phyloP scores from a whole-genome alignment of 1,140 invertebrate genomes.

The Eupeodes corollae region DNA sequence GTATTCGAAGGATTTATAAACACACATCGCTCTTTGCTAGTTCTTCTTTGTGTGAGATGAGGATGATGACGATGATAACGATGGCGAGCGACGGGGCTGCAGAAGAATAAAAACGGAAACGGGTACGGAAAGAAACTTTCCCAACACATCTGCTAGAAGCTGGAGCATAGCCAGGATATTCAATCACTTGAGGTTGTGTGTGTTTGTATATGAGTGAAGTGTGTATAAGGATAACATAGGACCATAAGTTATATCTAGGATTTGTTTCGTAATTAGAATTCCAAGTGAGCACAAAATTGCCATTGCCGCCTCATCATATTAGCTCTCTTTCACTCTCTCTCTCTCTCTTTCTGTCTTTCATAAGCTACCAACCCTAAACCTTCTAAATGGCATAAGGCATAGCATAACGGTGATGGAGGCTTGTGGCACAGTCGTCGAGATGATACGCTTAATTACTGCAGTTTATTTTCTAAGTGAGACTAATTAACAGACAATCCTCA shows the following conservation, averaged over 20 bases:
- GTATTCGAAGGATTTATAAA: no score
- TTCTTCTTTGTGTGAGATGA: not conserved
- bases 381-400: not conserved
- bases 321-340: not conserved
- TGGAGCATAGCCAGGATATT: slow-evolving; percentile 2
- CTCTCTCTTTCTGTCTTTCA: slow-evolving; percentile 15
- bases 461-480: slow-evolving; percentile 39
- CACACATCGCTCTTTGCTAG: not conserved
- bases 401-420: no score
- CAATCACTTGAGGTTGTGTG: not conserved
- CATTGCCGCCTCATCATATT: slow-evolving; percentile 20
- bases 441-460: slow-evolving; percentile 33
- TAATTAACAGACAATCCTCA: slow-evolving; percentile 36
- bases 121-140: no score
- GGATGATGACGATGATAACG: not conserved
- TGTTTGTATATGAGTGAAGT: slow-evolving; percentile 3
- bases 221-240: slow-evolving; percentile 6
- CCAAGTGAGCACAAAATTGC: slow-evolving; percentile 6
- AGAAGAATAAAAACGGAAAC: not conserved
- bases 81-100: not conserved
- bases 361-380: no score
- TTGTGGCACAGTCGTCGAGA: not conserved
- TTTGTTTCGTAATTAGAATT: slow-evolving; percentile 37
- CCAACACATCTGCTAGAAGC: slow-evolving; percentile 6
- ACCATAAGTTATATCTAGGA: slow-evolving; percentile 26